phyloP scores from a whole-genome alignment of 2,113 vertebrate species.

The Planiliza haematocheilus region DNA sequence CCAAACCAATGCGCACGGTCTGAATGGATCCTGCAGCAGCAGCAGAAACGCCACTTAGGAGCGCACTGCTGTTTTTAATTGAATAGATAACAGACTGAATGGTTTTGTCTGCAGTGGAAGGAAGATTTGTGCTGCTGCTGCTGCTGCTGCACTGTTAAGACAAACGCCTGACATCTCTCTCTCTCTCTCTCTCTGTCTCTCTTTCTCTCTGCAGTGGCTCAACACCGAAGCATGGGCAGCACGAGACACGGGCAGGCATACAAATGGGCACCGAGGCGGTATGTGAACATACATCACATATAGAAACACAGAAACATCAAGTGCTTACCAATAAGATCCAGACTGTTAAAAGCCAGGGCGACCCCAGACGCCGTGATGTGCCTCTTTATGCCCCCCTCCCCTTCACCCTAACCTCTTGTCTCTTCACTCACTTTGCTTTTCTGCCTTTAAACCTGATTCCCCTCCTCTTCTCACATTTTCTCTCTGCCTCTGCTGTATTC shows the following conservation, averaged over 20 bases:
- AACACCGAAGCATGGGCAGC: slow-evolving; percentile 52
- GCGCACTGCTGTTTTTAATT: slow-evolving; percentile 66
- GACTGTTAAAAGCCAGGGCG: slow-evolving; percentile 55
- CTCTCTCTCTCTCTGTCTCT: slow-evolving; percentile 24
- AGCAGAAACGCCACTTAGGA: slow-evolving; percentile 5
- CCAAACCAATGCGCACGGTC: neutral
- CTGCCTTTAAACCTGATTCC: neutral
- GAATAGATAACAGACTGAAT: slow-evolving; percentile 62
- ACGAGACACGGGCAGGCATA: slow-evolving; percentile 55
- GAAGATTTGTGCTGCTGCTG: slow-evolving; percentile 54
- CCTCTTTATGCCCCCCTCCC: slow-evolving; percentile 43
- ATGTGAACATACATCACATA: slow-evolving; percentile 31
- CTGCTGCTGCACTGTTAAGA: slow-evolving; percentile 58
- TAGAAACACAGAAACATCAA: slow-evolving; percentile 48
- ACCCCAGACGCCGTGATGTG: slow-evolving; percentile 50
- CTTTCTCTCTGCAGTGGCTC: slow-evolving; percentile 63
- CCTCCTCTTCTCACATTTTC: neutral
- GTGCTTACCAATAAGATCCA: slow-evolving; percentile 71
- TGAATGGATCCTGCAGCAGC: slow-evolving; percentile 63
- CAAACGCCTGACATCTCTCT: slow-evolving; percentile 40
- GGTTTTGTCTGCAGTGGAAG: slow-evolving; percentile 71
- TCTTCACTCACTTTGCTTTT: slow-evolving; percentile 40
- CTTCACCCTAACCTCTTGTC: no score
- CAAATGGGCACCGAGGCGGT: slow-evolving; percentile 37
- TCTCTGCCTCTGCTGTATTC: slow-evolving; percentile 2